Conservation (phyloP, 2,113 vertebrate species). For the Clarias macrocephalus region DNA sequence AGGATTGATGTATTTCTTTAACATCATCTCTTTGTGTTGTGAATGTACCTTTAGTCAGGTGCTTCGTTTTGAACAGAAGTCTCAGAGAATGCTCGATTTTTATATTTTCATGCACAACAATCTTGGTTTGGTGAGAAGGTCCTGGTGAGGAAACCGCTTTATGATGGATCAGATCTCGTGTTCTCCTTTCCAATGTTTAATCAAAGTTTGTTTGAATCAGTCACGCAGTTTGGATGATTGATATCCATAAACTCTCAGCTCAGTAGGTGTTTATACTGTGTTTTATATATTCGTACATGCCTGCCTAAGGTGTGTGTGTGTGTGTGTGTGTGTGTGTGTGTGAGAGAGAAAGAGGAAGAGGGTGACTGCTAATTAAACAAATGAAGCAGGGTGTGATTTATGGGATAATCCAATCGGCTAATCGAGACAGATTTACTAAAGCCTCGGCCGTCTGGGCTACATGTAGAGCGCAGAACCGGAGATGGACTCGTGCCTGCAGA, state of each 20-base stretch:
- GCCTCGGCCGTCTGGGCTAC: neutral
- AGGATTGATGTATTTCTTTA: neutral
- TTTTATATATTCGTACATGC: neutral
- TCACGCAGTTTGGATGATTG: neutral
- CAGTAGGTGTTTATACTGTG: neutral
- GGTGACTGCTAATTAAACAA: neutral
- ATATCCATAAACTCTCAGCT: neutral
- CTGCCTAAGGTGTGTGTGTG: too few species aligned
- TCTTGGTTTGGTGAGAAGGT: too few species aligned
- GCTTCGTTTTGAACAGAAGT: neutral
- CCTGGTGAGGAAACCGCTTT: neutral
- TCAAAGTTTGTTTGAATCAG: neutral
- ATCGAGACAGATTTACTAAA: neutral
- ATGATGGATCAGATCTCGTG: neutral
- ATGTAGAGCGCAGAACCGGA: slow-evolving; percentile 4
- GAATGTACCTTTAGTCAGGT: neutral
- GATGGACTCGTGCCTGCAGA: slow-evolving; percentile 3
- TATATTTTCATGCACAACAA: too few species aligned
- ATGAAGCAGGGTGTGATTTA: neutral
- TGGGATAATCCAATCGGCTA: neutral
- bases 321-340: too few species aligned
- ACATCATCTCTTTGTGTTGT: neutral
- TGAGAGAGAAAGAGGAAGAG: neutral
- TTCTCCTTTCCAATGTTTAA: neutral
- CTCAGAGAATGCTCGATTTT: neutral